Evolutionary conservation across 2,797 vertebrate genomes (phyloP).

Genomic region (Macrochelys suwanniensis): DNA sequence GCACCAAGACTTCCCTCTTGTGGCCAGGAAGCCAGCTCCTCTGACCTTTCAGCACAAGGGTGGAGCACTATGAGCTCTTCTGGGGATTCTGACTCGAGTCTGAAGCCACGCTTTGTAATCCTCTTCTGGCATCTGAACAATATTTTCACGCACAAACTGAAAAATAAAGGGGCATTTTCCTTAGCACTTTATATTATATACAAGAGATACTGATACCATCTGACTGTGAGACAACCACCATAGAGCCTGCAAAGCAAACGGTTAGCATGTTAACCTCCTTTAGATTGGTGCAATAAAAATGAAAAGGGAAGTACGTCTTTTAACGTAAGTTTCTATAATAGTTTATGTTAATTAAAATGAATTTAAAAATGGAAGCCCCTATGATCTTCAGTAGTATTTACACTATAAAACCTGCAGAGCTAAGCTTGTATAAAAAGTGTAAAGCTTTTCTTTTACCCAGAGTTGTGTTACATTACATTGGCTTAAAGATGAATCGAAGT

Average conservation of each 20-base stretch:
- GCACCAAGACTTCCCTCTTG: neutral
- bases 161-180: constrained; percentile 12
- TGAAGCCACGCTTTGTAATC: constrained; percentile 83
- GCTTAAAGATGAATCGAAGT: neutral
- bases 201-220: neutral
- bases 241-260: neutral
- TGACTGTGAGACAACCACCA: neutral
- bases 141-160: constrained; percentile 83
- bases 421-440: neutral
- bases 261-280: neutral
- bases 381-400: neutral
- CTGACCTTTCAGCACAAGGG: neutral
- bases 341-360: neutral
- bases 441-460: neutral
- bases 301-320: neutral
- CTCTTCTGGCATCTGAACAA: constrained; percentile 81
- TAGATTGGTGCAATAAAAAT: neutral
- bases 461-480: neutral
- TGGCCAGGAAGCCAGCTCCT: neutral
- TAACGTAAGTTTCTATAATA: neutral
- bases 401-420: neutral
- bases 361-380: neutral
- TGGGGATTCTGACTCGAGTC: constrained; percentile 54
- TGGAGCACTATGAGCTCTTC: constrained; percentile 1
- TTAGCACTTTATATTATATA: neutral